phyloP scores from a whole-genome alignment of 2,888 invertebrate species.

The Megamerina dolium region DNA sequence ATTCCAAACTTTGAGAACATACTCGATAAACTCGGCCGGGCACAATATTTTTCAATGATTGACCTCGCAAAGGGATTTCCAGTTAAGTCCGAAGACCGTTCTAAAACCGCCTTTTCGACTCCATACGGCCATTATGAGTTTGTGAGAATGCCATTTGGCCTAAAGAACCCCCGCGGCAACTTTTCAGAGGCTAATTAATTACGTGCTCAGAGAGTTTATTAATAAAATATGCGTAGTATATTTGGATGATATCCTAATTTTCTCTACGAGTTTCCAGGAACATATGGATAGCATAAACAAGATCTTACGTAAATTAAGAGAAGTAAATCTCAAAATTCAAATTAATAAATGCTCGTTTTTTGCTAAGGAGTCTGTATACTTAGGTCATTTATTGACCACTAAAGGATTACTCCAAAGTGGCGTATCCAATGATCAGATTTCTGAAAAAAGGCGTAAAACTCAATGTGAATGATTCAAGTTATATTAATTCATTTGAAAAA shows the following conservation, averaged over 20 bases:
- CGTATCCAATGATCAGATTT: slow-evolving; percentile 4
- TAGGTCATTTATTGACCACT: slow-evolving; percentile 7
- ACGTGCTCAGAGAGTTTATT: neutral
- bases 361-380: neutral
- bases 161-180: too few species aligned
- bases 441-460: slow-evolving; percentile 4
- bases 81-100: neutral
- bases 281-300: slow-evolving; percentile 2
- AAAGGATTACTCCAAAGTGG: slow-evolving; percentile 16
- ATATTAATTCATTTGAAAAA: slow-evolving; percentile 10
- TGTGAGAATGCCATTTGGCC: slow-evolving; percentile 4
- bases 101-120: slow-evolving; percentile 23
- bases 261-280: slow-evolving; percentile 17
- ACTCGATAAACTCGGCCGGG: neutral
- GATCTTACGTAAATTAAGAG: neutral
- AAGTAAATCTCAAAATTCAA: slow-evolving; percentile 2
- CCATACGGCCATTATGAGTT: slow-evolving; percentile 17
- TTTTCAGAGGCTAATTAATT: slow-evolving; percentile 11
- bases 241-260: slow-evolving; percentile 10
- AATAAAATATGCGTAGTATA: neutral
- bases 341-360: slow-evolving; percentile 9
- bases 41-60: neutral
- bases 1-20: neutral
- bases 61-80: neutral
- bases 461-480: slow-evolving; percentile 17